A percentile compares a stretch with the other conserved stretches of the same genome.
Conservation (phyloP, 2,888 invertebrate genomes). For the Elgonia sp. region DNA sequence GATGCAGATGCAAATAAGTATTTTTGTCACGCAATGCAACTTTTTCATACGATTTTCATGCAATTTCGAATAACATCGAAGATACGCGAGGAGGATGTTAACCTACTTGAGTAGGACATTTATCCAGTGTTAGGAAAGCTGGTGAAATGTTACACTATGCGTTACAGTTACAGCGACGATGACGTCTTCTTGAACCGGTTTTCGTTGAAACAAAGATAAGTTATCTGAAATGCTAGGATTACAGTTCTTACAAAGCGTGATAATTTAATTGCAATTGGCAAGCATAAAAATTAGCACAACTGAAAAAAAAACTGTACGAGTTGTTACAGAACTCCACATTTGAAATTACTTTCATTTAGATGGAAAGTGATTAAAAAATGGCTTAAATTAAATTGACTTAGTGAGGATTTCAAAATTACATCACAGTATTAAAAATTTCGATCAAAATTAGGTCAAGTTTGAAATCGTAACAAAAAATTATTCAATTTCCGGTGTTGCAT, state of each 20-base stretch:
- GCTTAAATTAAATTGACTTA: too few relatives aligned
- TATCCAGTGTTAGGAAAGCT: conserved; percentile 80
- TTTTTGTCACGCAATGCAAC: conserved; percentile 18
- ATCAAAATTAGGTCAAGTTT: too few relatives aligned
- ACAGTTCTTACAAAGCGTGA: conserved; percentile 66
- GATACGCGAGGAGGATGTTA: conserved; percentile 78
- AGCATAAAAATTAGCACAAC: conserved; percentile 39
- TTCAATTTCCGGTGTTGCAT: too few relatives aligned
- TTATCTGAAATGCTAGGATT: conserved; percentile 57
- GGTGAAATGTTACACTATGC: conserved; percentile 77
- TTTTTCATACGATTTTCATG: conserved; percentile 35
- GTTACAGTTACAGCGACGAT: conserved; percentile 76
- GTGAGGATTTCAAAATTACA: too few relatives aligned
- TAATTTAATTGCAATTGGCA: conserved; percentile 62
- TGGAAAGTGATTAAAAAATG: conserved; percentile 47
- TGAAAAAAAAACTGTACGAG: conserved; percentile 49
- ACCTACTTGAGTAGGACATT: conserved; percentile 81
- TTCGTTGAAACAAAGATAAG: conserved; percentile 70
- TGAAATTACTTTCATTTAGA: conserved; percentile 62
- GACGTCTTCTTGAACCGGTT: conserved; percentile 76
- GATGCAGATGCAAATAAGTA: not conserved
- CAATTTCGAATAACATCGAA: conserved; percentile 71
- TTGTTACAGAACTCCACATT: conserved; percentile 43
- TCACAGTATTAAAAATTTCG: too few relatives aligned
- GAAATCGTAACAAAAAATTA: too few relatives aligned